Conservation (phyloP, 2,888 invertebrate species). For the Lepidocyrtoides sp. region DNA sequence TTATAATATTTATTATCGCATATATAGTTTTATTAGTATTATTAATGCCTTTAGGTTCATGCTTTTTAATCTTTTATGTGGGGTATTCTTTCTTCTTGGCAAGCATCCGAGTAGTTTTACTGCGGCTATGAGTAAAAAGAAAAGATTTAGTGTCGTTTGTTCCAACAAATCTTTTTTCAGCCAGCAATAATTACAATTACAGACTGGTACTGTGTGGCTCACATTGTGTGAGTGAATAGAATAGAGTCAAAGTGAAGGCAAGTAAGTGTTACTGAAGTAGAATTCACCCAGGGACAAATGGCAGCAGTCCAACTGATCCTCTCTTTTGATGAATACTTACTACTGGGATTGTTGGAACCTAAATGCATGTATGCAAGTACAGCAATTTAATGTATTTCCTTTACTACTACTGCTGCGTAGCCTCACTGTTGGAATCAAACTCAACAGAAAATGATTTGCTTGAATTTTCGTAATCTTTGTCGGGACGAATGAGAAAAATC, state of each 20-base stretch:
- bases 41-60: background rate
- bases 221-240: background rate
- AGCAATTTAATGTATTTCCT: too few relatives aligned
- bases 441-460: background rate
- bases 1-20: too few relatives aligned
- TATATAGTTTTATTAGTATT: too few relatives aligned
- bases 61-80: background rate
- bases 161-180: constrained; percentile 57
- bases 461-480: too few relatives aligned
- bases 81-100: constrained; percentile 19
- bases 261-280: background rate
- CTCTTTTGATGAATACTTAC: constrained; percentile 33
- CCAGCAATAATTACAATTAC: constrained; percentile 47
- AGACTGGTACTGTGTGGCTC: too few relatives aligned
- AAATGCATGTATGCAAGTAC: background rate
- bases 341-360: background rate
- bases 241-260: background rate
- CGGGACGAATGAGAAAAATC: too few relatives aligned
- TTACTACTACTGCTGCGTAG: too few relatives aligned
- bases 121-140: background rate
- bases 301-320: constrained; percentile 57
- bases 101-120: constrained; percentile 39
- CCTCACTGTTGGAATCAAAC: too few relatives aligned
- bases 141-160: constrained; percentile 32
- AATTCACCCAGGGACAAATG: constrained; percentile 41